Conservation (phyloP, 2,797 vertebrate genomes). For the Australoheros facetus region DNA sequence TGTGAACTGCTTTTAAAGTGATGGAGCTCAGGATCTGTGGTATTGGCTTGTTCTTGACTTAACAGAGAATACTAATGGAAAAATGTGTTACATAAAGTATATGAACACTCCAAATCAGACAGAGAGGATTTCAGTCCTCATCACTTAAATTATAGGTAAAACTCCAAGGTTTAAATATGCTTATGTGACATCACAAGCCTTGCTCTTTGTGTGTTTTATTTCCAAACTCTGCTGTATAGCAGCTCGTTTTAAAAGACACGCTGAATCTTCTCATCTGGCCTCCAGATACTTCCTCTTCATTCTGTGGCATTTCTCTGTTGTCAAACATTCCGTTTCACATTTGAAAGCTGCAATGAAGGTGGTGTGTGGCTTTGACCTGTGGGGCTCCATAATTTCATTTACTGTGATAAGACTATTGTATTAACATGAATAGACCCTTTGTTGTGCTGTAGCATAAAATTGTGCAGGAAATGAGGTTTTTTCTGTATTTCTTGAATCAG, state of each 20-base stretch:
- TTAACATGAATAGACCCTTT: neutral
- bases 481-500: neutral
- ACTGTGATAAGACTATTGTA: neutral
- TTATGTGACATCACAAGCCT: neutral
- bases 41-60: neutral
- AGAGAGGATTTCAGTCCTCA: neutral
- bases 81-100: neutral
- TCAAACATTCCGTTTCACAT: neutral
- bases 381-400: too few species aligned
- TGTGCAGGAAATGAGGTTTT: neutral
- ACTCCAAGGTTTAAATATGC: neutral
- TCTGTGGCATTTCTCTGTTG: neutral
- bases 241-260: neutral
- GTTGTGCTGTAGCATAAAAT: neutral
- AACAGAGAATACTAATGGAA: neutral
- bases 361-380: neutral
- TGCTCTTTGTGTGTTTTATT: neutral
- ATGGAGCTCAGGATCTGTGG: neutral
- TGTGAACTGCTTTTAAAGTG: neutral
- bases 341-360: neutral
- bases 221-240: neutral
- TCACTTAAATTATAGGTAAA: neutral
- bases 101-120: neutral
- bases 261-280: neutral
- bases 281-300: neutral